Evolutionary conservation across 2,888 invertebrate genomes (phyloP).

Genomic region (Volucella inanis): DNA sequence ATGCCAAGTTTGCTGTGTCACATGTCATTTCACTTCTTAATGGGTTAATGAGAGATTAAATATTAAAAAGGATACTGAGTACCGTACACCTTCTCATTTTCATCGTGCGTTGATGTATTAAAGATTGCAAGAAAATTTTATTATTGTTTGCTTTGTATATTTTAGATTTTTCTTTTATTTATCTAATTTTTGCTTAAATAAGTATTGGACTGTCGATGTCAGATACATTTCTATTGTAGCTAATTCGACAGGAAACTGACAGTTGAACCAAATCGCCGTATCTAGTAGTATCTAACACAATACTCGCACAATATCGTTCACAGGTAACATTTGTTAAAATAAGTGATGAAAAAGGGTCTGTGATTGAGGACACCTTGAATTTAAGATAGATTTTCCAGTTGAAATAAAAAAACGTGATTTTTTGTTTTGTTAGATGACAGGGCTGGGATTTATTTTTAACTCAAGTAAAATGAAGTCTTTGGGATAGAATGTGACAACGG

Average conservation of each 20-base stretch:
- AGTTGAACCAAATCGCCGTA: background rate
- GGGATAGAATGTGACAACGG: too few species aligned
- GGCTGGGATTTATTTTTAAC: too few species aligned
- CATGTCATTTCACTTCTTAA: constrained; percentile 34
- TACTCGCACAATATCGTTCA: too few species aligned
- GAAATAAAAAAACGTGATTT: too few species aligned
- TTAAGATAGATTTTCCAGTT: too few species aligned
- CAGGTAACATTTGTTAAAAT: too few species aligned
- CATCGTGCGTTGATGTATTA: constrained; percentile 5
- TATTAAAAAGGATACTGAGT: constrained; percentile 47
- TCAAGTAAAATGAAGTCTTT: too few species aligned
- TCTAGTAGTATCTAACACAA: too few species aligned
- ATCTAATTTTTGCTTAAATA: too few species aligned
- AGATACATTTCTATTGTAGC: background rate
- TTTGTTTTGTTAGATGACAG: too few species aligned
- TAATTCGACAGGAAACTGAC: constrained; percentile 60
- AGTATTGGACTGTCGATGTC: background rate
- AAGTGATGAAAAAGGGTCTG: too few species aligned
- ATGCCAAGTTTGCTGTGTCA: constrained; percentile 6
- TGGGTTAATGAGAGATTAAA: constrained; percentile 56
- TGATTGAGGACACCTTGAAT: too few species aligned
- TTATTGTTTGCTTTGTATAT: constrained; percentile 3
- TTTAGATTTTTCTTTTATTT: background rate
- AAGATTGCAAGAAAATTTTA: background rate
- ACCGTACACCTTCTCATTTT: background rate